These are phyloP conservation scores for Eurytemora carolleeae DNA, from an alignment of 1,140 invertebrate species.

Conservation along the genomic window DNA sequence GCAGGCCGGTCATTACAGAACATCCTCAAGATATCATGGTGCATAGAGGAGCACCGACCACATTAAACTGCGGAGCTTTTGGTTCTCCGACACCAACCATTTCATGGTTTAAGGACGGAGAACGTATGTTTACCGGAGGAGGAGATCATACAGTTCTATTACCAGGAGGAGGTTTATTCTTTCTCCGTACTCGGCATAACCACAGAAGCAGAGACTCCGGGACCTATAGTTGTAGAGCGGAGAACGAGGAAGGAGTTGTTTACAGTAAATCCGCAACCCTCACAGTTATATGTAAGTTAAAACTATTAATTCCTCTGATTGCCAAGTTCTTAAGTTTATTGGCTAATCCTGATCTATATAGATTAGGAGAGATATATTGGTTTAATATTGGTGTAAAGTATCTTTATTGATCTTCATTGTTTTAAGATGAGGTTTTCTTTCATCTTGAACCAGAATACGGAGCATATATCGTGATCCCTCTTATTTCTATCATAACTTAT, in stretches of 20 bases:
- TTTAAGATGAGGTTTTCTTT: no score
- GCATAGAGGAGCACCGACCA: constrained; percentile 29
- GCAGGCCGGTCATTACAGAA: constrained; percentile 27
- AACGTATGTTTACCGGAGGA: constrained; percentile 13
- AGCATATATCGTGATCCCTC: no score
- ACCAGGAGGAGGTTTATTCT: not conserved
- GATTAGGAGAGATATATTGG: no score
- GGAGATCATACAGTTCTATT: not conserved
- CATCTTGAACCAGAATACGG: no score
- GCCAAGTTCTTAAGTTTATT: no score
- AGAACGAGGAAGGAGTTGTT: not conserved
- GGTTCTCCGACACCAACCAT: constrained; percentile 20
- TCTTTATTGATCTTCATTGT: no score
- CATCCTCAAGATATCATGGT: constrained; percentile 31
- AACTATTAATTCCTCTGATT: no score
- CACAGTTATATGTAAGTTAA: not conserved
- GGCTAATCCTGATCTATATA: no score
- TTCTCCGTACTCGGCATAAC: not conserved
- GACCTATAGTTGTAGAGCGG: not conserved
- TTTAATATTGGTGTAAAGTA: no score
- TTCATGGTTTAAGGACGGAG: constrained; percentile 24
- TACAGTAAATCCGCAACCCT: not conserved
- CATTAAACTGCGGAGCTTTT: constrained; percentile 19
- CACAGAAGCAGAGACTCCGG: not conserved
- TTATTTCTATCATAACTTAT: no score